Evolutionary conservation across 2,888 invertebrate genomes (phyloP).

Genomic region (Anthoptus insignis): DNA sequence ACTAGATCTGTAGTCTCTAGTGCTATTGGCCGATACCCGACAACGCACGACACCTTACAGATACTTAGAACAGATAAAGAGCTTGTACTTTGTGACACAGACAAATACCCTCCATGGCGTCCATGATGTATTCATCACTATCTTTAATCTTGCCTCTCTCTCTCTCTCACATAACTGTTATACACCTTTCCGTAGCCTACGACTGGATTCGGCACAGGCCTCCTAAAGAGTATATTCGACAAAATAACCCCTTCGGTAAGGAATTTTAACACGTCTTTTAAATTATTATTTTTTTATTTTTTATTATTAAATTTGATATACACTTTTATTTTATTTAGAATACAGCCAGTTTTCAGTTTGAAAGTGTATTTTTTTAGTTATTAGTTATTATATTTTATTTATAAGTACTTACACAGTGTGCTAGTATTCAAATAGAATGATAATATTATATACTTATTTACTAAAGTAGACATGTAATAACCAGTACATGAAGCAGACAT

Average conservation of each 20-base stretch:
- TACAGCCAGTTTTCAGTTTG: conserved; percentile 68
- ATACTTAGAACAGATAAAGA: conserved; percentile 83
- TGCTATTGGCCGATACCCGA: conserved; percentile 85
- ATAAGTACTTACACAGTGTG: conserved; percentile 78
- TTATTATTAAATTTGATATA: conserved; percentile 68
- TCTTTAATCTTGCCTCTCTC: conserved; percentile 78
- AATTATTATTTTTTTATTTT: conserved; percentile 68
- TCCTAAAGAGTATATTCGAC: conserved; percentile 88
- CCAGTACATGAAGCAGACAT: conserved; percentile 75
- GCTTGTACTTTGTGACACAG: conserved; percentile 87
- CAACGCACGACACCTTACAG: conserved; percentile 85
- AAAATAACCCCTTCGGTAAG: conserved; percentile 88
- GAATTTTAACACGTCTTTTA: conserved; percentile 86
- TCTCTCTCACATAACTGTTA: conserved; percentile 85
- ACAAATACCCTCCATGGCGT: conserved; percentile 72
- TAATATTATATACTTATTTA: conserved; percentile 62
- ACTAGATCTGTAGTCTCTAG: conserved; percentile 85
- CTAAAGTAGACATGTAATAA: conserved; percentile 72
- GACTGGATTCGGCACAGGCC: conserved; percentile 87
- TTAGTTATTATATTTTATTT: conserved; percentile 70
- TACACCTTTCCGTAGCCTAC: conserved; percentile 87
- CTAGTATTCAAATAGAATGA: conserved; percentile 78
- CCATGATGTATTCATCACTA: conserved; percentile 75
- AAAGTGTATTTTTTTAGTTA: conserved; percentile 72
- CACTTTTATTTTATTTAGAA: conserved; percentile 72